Evolutionary conservation across 2,113 vertebrate species (phyloP).

Genomic region (Peromyscus leucopus): DNA sequence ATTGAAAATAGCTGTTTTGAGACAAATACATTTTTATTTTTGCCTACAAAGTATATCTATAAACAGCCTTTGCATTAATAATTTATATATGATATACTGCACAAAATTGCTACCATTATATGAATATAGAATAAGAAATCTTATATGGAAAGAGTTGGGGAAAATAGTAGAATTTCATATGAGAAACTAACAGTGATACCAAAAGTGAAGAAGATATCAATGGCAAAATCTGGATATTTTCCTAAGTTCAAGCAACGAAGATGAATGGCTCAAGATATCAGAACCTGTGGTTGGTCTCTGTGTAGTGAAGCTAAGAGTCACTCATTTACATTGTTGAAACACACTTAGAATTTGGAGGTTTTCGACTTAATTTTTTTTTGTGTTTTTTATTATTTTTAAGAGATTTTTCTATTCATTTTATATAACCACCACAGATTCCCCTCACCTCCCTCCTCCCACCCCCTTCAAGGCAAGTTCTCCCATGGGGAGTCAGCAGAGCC

Average conservation of each 20-base stretch:
- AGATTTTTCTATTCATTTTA: too few species aligned
- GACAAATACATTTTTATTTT: neutral
- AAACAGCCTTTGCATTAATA: neutral
- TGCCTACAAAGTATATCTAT: neutral
- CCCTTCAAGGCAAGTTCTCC: too few species aligned
- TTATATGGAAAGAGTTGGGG: neutral
- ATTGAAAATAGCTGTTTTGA: neutral
- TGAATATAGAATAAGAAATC: too few species aligned
- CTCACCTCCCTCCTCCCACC: too few species aligned
- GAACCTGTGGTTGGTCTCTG: neutral
- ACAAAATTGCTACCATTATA: neutral
- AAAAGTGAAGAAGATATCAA: neutral
- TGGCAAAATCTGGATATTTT: constrained; percentile 22
- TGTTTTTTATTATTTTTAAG: too few species aligned
- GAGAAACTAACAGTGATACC: neutral
- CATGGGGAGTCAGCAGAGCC: too few species aligned
- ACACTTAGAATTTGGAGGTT: neutral
- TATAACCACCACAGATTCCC: too few species aligned
- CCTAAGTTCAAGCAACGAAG: neutral
- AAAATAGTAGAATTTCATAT: neutral
- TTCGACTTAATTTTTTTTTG: neutral
- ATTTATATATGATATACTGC: neutral
- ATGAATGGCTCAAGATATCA: neutral
- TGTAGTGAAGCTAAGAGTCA: neutral
- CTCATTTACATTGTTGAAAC: neutral